phyloP scores from a whole-genome alignment of 30 jellyfish, hydroid and myxozoan genomes.

The Pelagia noctiluca region DNA sequence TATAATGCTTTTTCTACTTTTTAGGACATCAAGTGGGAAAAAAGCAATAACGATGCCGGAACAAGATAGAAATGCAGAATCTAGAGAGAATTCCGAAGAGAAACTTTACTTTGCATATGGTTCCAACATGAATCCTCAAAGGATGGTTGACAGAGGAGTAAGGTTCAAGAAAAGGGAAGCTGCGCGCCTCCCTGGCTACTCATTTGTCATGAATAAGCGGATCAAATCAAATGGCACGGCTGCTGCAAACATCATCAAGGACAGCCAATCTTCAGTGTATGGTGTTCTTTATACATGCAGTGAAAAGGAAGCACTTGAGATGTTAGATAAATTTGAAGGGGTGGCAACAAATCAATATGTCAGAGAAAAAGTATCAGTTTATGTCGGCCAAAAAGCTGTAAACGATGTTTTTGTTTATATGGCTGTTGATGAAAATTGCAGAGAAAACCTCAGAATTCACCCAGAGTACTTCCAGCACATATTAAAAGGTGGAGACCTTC shows the following conservation, averaged over 20 bases:
- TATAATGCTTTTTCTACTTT: too few species aligned
- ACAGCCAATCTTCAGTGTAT: conserved; percentile 45
- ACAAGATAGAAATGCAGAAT: too few species aligned
- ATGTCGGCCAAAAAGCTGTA: conserved; percentile 15
- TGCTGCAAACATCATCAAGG: conserved; percentile 74
- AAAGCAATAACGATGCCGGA: too few species aligned
- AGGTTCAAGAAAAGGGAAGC: conserved; percentile 40
- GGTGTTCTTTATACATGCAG: conserved; percentile 81
- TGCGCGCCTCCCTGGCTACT: conserved; percentile 63
- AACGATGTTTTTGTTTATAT: conserved; percentile 64
- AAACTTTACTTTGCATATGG: conserved; percentile 89
- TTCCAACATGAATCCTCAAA: conserved; percentile 78
- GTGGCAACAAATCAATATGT: conserved; percentile 57
- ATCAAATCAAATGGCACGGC: conserved; percentile 70
- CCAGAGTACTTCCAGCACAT: conserved; percentile 69
- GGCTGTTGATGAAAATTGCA: conserved; percentile 43
- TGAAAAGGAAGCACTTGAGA: conserved; percentile 20
- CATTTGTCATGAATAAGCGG: conserved; percentile 50
- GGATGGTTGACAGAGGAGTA: conserved; percentile 79
- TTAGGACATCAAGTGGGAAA: too few species aligned
- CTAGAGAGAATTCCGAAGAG: too few species aligned
- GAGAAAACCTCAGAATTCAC: conserved; percentile 34
- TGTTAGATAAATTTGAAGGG: conserved; percentile 85
- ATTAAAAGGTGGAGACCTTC: conserved; percentile 71
- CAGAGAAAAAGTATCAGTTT: conserved; percentile 40